Base-by-base conservation (phyloP, 2,113 vertebrate species). In the Argyrosomus japonicus region DNA sequence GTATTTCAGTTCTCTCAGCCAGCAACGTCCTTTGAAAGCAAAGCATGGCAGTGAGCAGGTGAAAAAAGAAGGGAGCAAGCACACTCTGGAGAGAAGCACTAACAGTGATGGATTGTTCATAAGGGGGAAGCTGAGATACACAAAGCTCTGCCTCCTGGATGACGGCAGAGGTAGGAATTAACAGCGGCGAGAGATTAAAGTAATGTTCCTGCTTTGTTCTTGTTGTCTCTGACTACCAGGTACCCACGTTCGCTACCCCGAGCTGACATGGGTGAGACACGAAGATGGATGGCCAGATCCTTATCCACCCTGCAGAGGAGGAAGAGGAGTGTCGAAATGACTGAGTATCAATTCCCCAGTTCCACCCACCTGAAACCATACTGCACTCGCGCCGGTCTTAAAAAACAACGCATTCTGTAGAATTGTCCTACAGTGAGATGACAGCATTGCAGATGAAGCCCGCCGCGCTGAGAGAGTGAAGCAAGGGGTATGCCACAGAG, bases 21-120 rank as follows among this genome's bases (percentile, higher is more conserved):
- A 72, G 70, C 61, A 15, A 81, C 82, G 40, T 63, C 68, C 65
- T 67, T 78, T 82, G 79, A 85, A 86, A 89, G 84, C 62, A 75
- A 87, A 84, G 85, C 78, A 57, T n/a, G 80, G 84, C 43, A 48
- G 84, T 5, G 65, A 84, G 65, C 60, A 80, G 79, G 73, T 68
- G 63, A 75, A 61, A 84, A 77, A 82, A 69, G 57, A 72, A 82
- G 68, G 78, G 58, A 77, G 82, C 82, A 81, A 86, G 85, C 62
- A 11, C 72, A 54, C 83, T 91, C 82, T 67, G 68, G 89, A 90
- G 88, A 90, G 83, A 83, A 56, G 77, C 92, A 89, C 88, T 92
- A 92, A 92, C 92, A 87, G 87, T 94, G 93, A 94, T 93, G 91
- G 90, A 94, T 94, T 84, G 91, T 88, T 92, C 91, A 87, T 91